Evolutionary conservation across 2,113 vertebrate species (phyloP).

Genomic region (Channa maculata): DNA sequence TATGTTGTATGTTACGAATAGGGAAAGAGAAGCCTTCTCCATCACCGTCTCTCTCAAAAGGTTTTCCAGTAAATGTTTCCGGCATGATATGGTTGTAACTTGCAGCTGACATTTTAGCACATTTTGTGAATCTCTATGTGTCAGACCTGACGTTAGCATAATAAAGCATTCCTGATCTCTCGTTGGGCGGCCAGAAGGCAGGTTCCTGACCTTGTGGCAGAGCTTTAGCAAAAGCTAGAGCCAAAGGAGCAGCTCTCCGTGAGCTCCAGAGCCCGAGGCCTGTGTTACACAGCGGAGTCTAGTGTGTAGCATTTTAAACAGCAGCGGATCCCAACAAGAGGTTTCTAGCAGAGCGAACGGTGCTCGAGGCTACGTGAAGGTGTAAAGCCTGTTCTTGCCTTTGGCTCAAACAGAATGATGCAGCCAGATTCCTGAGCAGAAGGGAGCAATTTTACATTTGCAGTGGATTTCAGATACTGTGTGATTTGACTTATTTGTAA

Average conservation of each 20-base stretch:
- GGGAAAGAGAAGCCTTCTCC: too few relatives aligned
- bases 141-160: conserved; percentile 30
- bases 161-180: conserved; percentile 53
- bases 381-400: conserved; percentile 50
- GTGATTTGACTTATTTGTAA: too few relatives aligned
- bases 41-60: too few relatives aligned
- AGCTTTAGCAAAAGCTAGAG: conserved; percentile 52
- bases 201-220: conserved; percentile 66
- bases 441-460: conserved; percentile 14
- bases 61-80: too few relatives aligned
- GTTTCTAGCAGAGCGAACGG: conserved; percentile 33
- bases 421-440: conserved; percentile 38
- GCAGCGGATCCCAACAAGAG: conserved; percentile 61
- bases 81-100: neutral
- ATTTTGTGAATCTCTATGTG: neutral
- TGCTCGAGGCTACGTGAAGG: conserved; percentile 52
- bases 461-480: neutral
- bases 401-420: conserved; percentile 35
- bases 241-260: conserved; percentile 57
- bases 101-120: neutral
- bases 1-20: too few relatives aligned
- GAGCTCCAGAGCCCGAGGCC: conserved; percentile 53
- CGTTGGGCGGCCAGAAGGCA: conserved; percentile 35
- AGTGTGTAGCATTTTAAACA: conserved; percentile 70
- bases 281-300: conserved; percentile 53